Evolutionary conservation across 2,888 invertebrate genomes (phyloP).

Genomic region (Zaprionus obscuricornis): DNA sequence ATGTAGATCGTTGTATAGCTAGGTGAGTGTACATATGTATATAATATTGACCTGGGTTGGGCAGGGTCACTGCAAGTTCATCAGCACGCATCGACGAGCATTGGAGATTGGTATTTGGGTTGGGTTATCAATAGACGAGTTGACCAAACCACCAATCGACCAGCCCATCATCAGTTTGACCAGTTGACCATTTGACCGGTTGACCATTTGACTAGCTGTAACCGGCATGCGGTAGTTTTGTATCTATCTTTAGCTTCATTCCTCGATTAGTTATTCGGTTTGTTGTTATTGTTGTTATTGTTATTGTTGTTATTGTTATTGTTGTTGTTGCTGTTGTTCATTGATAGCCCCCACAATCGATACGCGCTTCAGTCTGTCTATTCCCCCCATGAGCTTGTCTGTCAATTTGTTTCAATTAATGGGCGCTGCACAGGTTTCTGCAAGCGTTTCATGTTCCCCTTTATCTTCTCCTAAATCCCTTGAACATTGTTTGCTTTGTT

Average conservation of each 20-base stretch:
- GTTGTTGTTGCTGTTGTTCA: conserved; percentile 31
- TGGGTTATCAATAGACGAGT: conserved; percentile 36
- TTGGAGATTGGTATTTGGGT: not conserved
- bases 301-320: not conserved
- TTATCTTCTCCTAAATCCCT: not conserved
- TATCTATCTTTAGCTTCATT: conserved; percentile 41
- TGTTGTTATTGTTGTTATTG: conserved; percentile 19
- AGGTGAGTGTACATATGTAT: conserved; percentile 84
- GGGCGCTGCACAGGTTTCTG: conserved; percentile 58
- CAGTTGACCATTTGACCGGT: not conserved
- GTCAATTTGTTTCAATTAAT: conserved; percentile 77
- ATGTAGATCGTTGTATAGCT: conserved; percentile 92
- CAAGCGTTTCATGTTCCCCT: not conserved
- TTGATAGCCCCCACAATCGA: conserved; percentile 68
- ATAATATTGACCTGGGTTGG: conserved; percentile 13
- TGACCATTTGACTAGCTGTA: conserved; percentile 53
- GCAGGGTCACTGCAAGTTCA: conserved; percentile 45
- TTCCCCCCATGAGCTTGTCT: conserved; percentile 24
- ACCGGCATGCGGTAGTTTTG: conserved; percentile 55
- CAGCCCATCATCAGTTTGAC: conserved; percentile 1
- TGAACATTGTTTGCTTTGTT: too few relatives aligned
- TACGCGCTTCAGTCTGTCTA: conserved; percentile 43
- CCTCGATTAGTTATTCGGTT: conserved; percentile 24
- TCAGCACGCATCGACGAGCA: conserved; percentile 47
- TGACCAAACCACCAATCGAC: too few relatives aligned